These are phyloP conservation scores for Drosophila gunungcola DNA, from an alignment of 1,140 invertebrate genomes.

Conservation along the genomic window DNA sequence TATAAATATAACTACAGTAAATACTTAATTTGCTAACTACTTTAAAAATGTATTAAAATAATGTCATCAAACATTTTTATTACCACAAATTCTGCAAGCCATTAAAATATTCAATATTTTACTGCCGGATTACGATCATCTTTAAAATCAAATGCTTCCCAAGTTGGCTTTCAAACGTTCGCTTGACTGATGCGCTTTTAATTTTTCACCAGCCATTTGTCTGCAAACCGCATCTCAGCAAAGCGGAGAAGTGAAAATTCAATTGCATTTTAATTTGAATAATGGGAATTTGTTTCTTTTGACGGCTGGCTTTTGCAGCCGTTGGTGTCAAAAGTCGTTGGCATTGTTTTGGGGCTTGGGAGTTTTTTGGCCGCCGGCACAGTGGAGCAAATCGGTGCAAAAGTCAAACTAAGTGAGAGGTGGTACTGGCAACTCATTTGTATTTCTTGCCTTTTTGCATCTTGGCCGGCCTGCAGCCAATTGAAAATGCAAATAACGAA, in stretches of 20 bases:
- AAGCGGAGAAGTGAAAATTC: constrained; percentile 75
- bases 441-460: constrained; percentile 17
- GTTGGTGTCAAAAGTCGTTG: constrained; percentile 69
- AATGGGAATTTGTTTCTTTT: constrained; percentile 74
- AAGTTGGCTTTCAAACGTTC: constrained; percentile 23
- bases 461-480: constrained; percentile 23
- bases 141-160: constrained; percentile 15
- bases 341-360: constrained; percentile 56
- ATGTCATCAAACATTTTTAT: neutral
- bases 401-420: constrained; percentile 40
- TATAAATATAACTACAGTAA: too few relatives aligned
- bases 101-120: neutral
- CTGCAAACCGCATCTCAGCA: constrained; percentile 41
- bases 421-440: constrained; percentile 19
- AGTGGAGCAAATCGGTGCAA: constrained; percentile 43
- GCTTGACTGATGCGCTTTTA: constrained; percentile 53
- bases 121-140: neutral
- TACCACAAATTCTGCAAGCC: neutral
- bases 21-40: too few relatives aligned
- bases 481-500: constrained; percentile 65
- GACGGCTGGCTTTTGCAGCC: constrained; percentile 39
- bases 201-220: constrained; percentile 40
- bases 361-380: constrained; percentile 42
- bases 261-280: constrained; percentile 82
- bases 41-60: too few relatives aligned